These are phyloP conservation scores for Ageneiosus marmoratus DNA, from an alignment of 2,113 vertebrate genomes.

Conservation along the genomic window DNA sequence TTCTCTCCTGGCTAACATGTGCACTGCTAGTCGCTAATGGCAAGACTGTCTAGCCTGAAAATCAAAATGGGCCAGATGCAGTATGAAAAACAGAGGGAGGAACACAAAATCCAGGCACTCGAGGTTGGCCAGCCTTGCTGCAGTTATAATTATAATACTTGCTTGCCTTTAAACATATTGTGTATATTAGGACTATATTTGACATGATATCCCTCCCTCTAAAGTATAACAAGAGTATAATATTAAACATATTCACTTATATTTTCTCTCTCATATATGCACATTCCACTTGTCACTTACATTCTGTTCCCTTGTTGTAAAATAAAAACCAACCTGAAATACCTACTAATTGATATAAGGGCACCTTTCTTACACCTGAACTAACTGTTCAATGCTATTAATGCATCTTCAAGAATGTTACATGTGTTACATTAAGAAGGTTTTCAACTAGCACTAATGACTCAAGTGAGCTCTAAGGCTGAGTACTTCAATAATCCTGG, in stretches of 20 bases:
- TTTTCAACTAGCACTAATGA: neutral
- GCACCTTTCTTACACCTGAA: neutral
- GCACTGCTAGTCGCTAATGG: slow-evolving; percentile 92
- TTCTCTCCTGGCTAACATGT: slow-evolving; percentile 61
- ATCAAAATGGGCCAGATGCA: slow-evolving; percentile 98
- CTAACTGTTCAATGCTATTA: neutral
- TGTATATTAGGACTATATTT: neutral
- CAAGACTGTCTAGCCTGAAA: slow-evolving; percentile 99
- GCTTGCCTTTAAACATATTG: neutral
- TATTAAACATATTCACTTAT: neutral
- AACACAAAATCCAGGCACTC: slow-evolving; percentile 85
- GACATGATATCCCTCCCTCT: neutral
- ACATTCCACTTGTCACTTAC: neutral
- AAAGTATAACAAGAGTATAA: neutral
- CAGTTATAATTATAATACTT: slow-evolving; percentile 38
- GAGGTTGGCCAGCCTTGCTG: slow-evolving; percentile 83
- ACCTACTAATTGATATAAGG: neutral
- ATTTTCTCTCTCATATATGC: neutral
- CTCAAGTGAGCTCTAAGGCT: neutral
- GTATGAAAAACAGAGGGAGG: slow-evolving; percentile 96
- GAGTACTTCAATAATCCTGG: too few relatives aligned
- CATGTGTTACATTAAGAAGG: neutral
- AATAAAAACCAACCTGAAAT: neutral
- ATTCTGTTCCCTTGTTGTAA: neutral
- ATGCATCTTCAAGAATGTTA: neutral